phyloP scores from a whole-genome alignment of 2,797 vertebrate genomes.

The Tangara arthus region DNA sequence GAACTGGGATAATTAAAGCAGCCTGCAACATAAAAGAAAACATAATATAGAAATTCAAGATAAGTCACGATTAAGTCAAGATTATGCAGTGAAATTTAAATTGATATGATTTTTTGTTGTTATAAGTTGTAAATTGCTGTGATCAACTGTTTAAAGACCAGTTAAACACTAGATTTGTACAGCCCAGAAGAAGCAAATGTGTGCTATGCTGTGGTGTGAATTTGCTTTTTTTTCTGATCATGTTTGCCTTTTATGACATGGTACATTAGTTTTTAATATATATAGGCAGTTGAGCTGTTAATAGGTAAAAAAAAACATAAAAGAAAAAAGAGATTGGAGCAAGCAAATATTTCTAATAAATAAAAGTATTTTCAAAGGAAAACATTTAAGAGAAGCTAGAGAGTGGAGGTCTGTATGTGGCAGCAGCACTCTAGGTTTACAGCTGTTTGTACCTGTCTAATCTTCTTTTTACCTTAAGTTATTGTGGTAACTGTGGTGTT shows the following conservation, averaged over 20 bases:
- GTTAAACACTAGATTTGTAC: conserved; percentile 12
- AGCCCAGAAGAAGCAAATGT: not conserved
- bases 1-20: conserved; percentile 12
- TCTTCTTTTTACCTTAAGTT: not conserved
- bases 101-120: not conserved
- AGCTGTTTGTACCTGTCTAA: not conserved
- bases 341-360: not conserved
- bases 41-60: conserved; percentile 10
- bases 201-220: not conserved
- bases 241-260: not conserved
- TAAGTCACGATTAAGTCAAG: too few species aligned
- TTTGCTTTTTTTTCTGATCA: not conserved
- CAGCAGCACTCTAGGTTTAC: not conserved
- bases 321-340: not conserved
- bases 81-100: conserved; percentile 36
- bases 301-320: not conserved
- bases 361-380: not conserved
- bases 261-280: not conserved
- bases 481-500: not conserved
- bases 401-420: not conserved
- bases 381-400: not conserved
- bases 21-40: not conserved
- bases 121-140: conserved; percentile 7
- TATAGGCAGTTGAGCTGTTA: not conserved
- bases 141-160: conserved; percentile 9